Evolutionary conservation across 2,888 invertebrate species (phyloP).

Genomic region (Netelia inedita): DNA sequence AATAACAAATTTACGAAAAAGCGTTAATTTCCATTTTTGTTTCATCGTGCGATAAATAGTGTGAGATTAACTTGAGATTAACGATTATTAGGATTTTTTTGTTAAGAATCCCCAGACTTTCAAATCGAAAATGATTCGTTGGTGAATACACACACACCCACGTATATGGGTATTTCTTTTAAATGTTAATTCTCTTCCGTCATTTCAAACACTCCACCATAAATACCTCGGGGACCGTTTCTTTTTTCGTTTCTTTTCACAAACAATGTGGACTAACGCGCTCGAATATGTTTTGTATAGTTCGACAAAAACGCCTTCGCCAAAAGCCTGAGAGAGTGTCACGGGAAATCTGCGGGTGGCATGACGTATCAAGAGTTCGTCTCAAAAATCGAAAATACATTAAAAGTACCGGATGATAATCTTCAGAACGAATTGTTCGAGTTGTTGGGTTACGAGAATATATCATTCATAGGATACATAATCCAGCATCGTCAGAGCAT

Average conservation of each 20-base stretch:
- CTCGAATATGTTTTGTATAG: conserved; percentile 81
- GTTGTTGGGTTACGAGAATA: conserved; percentile 92
- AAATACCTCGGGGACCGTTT: neutral
- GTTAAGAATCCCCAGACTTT: too few relatives aligned
- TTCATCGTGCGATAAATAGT: too few relatives aligned
- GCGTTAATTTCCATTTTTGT: too few relatives aligned
- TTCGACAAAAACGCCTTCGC: conserved; percentile 87
- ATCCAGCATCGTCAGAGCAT: conserved; percentile 79
- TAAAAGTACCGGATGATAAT: conserved; percentile 87
- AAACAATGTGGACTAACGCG: neutral
- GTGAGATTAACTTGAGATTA: too few relatives aligned
- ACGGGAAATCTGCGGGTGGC: conserved; percentile 83
- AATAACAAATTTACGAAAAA: too few relatives aligned
- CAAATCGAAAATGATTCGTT: too few relatives aligned
- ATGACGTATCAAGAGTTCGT: conserved; percentile 88
- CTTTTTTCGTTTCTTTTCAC: neutral
- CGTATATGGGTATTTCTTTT: too few relatives aligned
- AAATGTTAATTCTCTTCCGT: neutral
- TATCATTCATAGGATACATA: conserved; percentile 81
- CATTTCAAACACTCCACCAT: neutral
- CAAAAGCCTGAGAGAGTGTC: conserved; percentile 86
- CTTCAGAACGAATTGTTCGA: conserved; percentile 95
- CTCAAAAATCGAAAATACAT: conserved; percentile 87
- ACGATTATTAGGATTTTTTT: too few relatives aligned
- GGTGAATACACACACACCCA: too few relatives aligned